Conservation (phyloP, 2,113 vertebrate species). For the Catharus minimus region DNA sequence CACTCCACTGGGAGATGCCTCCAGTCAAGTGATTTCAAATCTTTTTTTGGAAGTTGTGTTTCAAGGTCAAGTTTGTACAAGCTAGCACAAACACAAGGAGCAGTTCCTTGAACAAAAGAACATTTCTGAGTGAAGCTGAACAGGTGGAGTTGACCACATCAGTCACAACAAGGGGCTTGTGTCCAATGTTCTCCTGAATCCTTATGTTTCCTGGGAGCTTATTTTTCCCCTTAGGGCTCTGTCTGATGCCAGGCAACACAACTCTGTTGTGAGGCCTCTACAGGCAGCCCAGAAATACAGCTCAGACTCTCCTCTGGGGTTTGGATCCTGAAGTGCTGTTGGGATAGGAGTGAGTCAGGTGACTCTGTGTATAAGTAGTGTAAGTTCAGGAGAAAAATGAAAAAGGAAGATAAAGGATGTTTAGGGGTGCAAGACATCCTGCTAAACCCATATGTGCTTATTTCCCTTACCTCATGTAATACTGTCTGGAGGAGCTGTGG, state of each 20-base stretch:
- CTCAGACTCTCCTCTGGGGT: neutral
- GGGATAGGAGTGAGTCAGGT: neutral
- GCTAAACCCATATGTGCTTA: neutral
- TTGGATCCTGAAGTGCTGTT: rapidly evolving
- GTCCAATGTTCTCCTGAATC: neutral
- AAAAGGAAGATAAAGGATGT: neutral
- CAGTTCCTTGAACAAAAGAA: neutral
- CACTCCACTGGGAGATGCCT: neutral
- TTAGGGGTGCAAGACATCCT: neutral
- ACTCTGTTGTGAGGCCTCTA: neutral
- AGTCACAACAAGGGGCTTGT: neutral
- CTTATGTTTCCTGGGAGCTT: neutral
- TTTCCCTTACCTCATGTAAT: neutral
- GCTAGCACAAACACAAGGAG: neutral
- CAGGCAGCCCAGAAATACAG: neutral
- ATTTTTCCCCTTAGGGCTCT: neutral
- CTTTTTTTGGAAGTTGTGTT: neutral
- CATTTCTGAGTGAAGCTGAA: neutral
- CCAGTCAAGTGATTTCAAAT: neutral
- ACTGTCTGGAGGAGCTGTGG: neutral
- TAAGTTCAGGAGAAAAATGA: neutral
- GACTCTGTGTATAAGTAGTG: neutral
- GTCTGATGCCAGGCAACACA: neutral
- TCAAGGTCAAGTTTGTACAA: neutral
- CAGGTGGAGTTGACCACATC: neutral